Conservation (phyloP, 2,113 vertebrate species). For the Callospermophilus lateralis region DNA sequence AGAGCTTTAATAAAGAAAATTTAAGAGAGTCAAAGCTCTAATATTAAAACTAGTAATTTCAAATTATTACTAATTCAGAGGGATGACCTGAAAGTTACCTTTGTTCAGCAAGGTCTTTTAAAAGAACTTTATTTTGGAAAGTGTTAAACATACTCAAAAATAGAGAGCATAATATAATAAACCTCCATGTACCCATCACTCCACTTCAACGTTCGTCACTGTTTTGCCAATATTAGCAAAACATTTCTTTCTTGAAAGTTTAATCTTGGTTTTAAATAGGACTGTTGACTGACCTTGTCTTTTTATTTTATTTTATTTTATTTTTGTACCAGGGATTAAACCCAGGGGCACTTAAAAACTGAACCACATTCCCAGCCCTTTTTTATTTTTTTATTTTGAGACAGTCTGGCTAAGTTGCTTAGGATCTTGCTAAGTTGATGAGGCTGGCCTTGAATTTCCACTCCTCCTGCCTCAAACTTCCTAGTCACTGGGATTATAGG, state of each 20-base stretch:
- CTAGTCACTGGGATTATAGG: no score
- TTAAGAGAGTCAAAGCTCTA: constrained; percentile 52
- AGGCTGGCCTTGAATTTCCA: no score
- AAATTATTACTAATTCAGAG: constrained; percentile 50
- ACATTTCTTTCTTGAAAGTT: constrained; percentile 47
- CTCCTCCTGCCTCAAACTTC: no score
- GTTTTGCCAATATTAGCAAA: constrained; percentile 56
- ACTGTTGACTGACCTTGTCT: background rate
- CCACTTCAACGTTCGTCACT: constrained; percentile 50
- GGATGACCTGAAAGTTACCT: constrained; percentile 40
- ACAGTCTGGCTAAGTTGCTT: no score
- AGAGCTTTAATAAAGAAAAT: constrained; percentile 48
- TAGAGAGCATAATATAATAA: constrained; percentile 5
- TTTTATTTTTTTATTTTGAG: no score
- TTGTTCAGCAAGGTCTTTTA: constrained; percentile 45
- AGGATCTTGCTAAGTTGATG: no score
- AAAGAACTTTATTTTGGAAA: constrained; percentile 56
- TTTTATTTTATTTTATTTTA: no score
- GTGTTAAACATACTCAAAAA: constrained; percentile 36
- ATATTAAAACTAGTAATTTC: constrained; percentile 52
- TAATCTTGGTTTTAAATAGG: constrained; percentile 46
- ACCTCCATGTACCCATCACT: background rate
- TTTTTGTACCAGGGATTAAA: no score
- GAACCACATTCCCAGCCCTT: no score
- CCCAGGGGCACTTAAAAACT: no score